A percentile compares a stretch with the other conserved stretches of the same genome.
Evolutionary conservation across 2,888 invertebrate species (phyloP).

Genomic region (Pterostichus madidus): DNA sequence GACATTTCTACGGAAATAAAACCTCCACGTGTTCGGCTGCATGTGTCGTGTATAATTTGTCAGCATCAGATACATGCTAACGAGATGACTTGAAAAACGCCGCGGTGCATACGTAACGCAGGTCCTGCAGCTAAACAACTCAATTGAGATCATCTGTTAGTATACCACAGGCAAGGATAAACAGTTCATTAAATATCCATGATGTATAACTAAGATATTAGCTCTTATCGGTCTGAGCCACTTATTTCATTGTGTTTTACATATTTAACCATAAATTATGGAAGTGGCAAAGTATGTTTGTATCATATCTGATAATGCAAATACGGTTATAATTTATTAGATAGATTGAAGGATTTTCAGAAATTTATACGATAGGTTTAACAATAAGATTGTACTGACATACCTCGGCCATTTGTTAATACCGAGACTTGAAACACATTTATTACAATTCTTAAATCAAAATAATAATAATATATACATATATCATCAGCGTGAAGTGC

Average conservation of each 20-base stretch:
- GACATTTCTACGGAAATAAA: slow-evolving; percentile 21
- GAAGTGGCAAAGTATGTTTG: slow-evolving; percentile 20
- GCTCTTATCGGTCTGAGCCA: slow-evolving; percentile 12
- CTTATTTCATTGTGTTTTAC: slow-evolving; percentile 40
- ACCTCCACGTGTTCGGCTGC: slow-evolving; percentile 27
- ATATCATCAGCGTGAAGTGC: too few relatives aligned
- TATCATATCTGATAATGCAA: slow-evolving; percentile 37
- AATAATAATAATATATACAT: too few relatives aligned
- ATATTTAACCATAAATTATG: slow-evolving; percentile 43
- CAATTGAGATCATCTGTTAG: slow-evolving; percentile 53
- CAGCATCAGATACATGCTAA: slow-evolving; percentile 57
- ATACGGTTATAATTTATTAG: slow-evolving; percentile 41
- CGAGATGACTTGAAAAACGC: slow-evolving; percentile 27
- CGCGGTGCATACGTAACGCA: slow-evolving; percentile 1
- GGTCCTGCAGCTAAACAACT: slow-evolving; percentile 49
- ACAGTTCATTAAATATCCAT: slow-evolving; percentile 52
- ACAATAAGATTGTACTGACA: too few relatives aligned
- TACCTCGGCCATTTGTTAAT: too few relatives aligned
- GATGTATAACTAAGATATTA: slow-evolving; percentile 24
- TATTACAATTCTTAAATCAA: too few relatives aligned
- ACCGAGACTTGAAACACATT: too few relatives aligned
- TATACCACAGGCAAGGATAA: slow-evolving; percentile 48
- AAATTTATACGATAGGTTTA: slow-evolving; percentile 8
- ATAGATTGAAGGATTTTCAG: not conserved
- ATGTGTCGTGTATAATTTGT: slow-evolving; percentile 51